Evolutionary conservation across 2,888 invertebrate species (phyloP).

Genomic region (Spisula solida): DNA sequence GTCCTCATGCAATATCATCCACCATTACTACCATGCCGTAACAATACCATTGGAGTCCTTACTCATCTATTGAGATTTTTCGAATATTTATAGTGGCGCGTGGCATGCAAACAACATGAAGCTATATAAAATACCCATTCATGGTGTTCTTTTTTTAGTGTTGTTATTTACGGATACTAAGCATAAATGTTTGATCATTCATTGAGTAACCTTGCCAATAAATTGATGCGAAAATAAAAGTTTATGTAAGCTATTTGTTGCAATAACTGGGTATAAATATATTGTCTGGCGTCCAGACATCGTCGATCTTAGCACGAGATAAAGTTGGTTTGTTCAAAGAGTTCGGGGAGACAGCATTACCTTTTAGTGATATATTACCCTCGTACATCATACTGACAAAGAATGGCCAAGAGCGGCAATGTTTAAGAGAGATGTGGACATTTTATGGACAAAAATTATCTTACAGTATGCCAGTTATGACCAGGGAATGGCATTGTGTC

Average conservation of each 20-base stretch:
- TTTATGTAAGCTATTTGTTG: conserved; percentile 17
- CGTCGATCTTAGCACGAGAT: conserved; percentile 3
- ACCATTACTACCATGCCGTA: too few relatives aligned
- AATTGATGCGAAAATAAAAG: conserved; percentile 17
- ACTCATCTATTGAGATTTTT: background rate
- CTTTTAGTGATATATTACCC: background rate
- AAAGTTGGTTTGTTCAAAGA: background rate
- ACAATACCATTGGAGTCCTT: too few relatives aligned
- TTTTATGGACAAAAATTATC: conserved; percentile 22
- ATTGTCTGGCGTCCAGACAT: conserved; percentile 5
- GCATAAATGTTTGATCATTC: background rate
- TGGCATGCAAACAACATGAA: background rate
- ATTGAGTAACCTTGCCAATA: conserved; percentile 2
- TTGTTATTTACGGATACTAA: background rate
- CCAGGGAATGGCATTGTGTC: conserved; percentile 1
- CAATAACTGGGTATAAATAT: conserved; percentile 21
- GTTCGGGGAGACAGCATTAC: background rate
- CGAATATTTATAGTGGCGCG: background rate
- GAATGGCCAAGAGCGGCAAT: background rate
- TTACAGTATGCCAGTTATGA: background rate
- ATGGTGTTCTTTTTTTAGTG: background rate
- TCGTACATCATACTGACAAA: background rate
- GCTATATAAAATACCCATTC: background rate
- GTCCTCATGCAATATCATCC: too few relatives aligned
- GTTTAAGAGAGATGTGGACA: conserved; percentile 12